Evolutionary conservation across 1,140 invertebrate species (phyloP).

Genomic region (Sarcophaga peregrina): DNA sequence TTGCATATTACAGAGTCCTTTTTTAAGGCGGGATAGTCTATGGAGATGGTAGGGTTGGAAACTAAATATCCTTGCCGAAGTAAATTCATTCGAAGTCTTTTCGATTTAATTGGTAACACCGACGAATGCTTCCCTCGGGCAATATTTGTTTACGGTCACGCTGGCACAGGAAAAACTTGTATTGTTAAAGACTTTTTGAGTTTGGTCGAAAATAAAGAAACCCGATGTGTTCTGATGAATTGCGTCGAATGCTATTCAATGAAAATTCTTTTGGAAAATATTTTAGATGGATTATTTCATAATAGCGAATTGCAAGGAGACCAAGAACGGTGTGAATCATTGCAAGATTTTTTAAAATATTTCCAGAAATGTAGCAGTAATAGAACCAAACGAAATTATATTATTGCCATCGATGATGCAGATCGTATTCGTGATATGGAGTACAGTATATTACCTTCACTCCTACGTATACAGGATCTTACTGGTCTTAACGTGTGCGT

Average conservation of each 20-base stretch:
- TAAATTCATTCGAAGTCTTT: constrained; percentile 67
- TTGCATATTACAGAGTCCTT: too few species aligned
- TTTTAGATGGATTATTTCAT: constrained; percentile 72
- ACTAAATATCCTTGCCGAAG: constrained; percentile 19
- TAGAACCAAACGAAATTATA: constrained; percentile 59
- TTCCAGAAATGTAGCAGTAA: constrained; percentile 66
- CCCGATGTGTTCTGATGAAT: constrained; percentile 78
- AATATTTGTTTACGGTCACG: constrained; percentile 82
- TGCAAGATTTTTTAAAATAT: constrained; percentile 77
- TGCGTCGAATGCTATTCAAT: constrained; percentile 84
- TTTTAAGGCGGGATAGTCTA: not conserved
- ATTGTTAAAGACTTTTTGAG: constrained; percentile 72
- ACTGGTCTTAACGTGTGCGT: constrained; percentile 78
- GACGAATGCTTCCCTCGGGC: constrained; percentile 71
- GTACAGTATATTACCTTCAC: constrained; percentile 75
- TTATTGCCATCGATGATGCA: constrained; percentile 82
- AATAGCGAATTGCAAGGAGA: not conserved
- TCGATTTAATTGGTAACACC: constrained; percentile 58
- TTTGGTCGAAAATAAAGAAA: constrained; percentile 65
- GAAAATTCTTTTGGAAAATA: constrained; percentile 81
- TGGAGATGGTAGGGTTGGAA: not conserved
- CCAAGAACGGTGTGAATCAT: constrained; percentile 74
- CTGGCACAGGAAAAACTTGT: constrained; percentile 83
- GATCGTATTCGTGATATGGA: constrained; percentile 81
- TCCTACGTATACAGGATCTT: constrained; percentile 80